Evolutionary conservation across 92 coral and sea anemone species (phyloP).

Genomic region (Palythoa heliodiscus): DNA sequence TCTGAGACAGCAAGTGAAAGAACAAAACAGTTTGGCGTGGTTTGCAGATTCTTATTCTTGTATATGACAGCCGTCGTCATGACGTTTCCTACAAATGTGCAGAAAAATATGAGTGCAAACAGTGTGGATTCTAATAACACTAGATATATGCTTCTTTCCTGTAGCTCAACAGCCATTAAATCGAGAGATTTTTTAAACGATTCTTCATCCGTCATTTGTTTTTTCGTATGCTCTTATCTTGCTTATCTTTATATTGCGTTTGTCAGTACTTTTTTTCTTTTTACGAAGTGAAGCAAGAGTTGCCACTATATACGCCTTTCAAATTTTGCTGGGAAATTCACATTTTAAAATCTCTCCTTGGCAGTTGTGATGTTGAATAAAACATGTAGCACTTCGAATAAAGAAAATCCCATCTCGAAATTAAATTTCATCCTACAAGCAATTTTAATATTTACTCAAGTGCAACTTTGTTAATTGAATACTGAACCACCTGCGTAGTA

Average conservation of each 20-base stretch:
- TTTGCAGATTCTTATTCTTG: conserved; percentile 48
- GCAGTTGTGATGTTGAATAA: no score
- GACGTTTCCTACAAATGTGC: conserved; percentile 54
- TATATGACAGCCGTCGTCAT: conserved; percentile 52
- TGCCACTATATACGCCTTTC: no score
- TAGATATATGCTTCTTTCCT: conserved; percentile 46
- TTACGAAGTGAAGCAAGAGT: no score
- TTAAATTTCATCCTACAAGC: no score
- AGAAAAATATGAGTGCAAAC: conserved; percentile 38
- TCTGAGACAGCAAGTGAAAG: conserved; percentile 71
- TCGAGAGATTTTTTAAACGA: conserved; percentile 8
- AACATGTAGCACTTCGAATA: no score
- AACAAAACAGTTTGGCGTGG: conserved; percentile 55
- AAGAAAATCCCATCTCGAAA: no score
- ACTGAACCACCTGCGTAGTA: no score
- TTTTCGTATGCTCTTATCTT: background rate
- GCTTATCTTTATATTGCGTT: background rate
- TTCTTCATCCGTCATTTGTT: background rate
- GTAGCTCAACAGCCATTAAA: conserved; percentile 41
- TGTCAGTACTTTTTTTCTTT: background rate
- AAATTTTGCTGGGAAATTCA: no score
- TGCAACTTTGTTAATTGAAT: no score
- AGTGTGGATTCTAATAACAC: conserved; percentile 54
- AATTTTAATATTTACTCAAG: no score
- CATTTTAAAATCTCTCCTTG: no score